A percentile compares a stretch with the other conserved stretches of the same genome.
These are phyloP conservation scores for Apus apus DNA, from an alignment of 2,113 vertebrate species.

Conservation along the genomic window DNA sequence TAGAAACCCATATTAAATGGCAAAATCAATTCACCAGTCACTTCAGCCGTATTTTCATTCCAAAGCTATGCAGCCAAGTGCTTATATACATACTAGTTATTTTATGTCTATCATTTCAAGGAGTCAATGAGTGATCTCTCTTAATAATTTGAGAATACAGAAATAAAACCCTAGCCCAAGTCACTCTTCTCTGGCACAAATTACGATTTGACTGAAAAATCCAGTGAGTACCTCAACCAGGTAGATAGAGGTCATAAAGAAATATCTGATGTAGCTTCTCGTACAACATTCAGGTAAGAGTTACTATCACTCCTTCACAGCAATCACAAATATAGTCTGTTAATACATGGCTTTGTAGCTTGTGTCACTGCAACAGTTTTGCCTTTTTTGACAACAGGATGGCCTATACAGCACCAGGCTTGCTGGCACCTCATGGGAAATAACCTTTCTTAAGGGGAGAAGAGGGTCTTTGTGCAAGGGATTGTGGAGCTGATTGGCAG, in stretches of 20 bases:
- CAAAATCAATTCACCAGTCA: constrained; percentile 77
- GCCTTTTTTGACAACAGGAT: too few species aligned
- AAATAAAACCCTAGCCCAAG: background rate
- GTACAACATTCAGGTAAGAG: background rate
- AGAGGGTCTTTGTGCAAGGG: too few species aligned
- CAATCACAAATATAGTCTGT: too few species aligned
- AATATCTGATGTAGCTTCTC: background rate
- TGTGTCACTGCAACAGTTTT: too few species aligned
- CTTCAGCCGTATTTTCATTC: constrained; percentile 67
- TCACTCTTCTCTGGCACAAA: background rate
- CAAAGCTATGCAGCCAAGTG: constrained; percentile 53
- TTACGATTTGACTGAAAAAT: background rate
- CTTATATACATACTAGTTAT: constrained; percentile 61
- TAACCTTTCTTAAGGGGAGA: too few species aligned
- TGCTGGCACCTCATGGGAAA: too few species aligned
- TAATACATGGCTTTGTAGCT: too few species aligned
- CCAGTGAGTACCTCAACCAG: background rate
- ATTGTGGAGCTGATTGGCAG: too few species aligned
- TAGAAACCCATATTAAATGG: constrained; percentile 72
- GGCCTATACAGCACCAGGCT: too few species aligned
- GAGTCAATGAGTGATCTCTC: background rate
- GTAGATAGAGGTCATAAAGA: background rate
- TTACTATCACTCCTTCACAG: background rate
- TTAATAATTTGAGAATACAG: background rate
- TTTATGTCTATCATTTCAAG: constrained; percentile 71